A percentile compares a stretch with the other conserved stretches of the same genome.
Evolutionary conservation across 2,113 vertebrate species (phyloP).

Genomic region (Motacilla alba): DNA sequence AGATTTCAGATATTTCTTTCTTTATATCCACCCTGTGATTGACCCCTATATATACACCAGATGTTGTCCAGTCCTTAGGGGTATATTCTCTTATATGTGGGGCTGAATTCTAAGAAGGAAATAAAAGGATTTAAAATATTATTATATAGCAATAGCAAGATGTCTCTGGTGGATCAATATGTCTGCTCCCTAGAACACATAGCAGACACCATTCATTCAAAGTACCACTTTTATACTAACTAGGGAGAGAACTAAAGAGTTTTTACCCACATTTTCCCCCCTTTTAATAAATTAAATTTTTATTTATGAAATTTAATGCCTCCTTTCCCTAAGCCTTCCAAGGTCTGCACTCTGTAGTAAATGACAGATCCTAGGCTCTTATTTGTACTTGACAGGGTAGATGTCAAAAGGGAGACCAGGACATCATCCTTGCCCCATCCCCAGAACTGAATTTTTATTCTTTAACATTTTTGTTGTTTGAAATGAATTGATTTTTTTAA

Average conservation of each 20-base stretch:
- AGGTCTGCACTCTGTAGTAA: neutral
- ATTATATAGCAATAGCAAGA: neutral
- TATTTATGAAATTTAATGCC: neutral
- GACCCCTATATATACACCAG: neutral
- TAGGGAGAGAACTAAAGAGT: neutral
- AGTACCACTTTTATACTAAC: neutral
- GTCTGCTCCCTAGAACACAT: neutral
- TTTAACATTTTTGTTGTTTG: neutral
- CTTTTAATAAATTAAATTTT: neutral
- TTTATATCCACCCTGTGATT: slow-evolving; percentile 38
- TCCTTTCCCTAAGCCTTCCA: neutral
- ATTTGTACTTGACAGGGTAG: neutral
- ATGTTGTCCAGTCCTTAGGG: slow-evolving; percentile 14
- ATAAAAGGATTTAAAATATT: slow-evolving; percentile 39
- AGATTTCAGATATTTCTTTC: slow-evolving; percentile 46
- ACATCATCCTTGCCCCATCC: neutral
- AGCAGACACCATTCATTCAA: neutral
- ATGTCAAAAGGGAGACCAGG: neutral
- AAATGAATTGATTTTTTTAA: neutral
- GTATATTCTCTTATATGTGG: slow-evolving; percentile 16
- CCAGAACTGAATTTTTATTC: neutral
- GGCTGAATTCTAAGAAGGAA: slow-evolving; percentile 48
- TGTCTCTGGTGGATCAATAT: slow-evolving; percentile 3
- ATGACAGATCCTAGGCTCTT: neutral
- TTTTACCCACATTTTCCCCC: neutral